Evolutionary conservation across 2,888 invertebrate genomes (phyloP), one percentile per base, ranked within the genome.

Genomic region (Drosophila siamana): DNA sequence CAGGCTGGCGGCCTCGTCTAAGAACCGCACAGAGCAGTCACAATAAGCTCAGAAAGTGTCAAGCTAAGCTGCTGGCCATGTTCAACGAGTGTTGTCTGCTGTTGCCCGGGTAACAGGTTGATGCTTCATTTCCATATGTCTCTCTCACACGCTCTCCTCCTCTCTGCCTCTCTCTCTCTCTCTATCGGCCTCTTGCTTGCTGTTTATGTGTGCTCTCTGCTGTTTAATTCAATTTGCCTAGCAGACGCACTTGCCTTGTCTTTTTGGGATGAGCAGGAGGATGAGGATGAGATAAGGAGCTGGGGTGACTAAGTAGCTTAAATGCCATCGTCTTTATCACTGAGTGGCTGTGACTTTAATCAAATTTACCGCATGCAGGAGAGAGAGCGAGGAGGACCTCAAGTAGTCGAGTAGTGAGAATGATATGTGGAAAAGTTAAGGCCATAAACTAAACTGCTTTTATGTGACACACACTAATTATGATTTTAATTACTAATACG

Each of bases 401-500:
- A 11, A 4, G 4, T 8, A 30, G 19, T 4, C n/a, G 19, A 43
- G 41, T 22, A 8, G 22, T 19, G 11, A 11, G 11, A 19, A 11
- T 36, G 26, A 41, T 43, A 38, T 13, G 52, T 55, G 33, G 16
- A 47, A 52, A 56, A 54, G 51, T 54, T 44, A 9, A 46, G 63
- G 61, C 11, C 55, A 55, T 40, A 63, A 67, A 67, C 55, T 67
- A 54, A 64, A 72, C 48, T 54, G 72, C 74, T 76, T 65, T 71
- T 50, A 70, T 72, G 68, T 55, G 61, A 48, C 54, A 59, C 22
- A 56, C 47, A 65, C 50, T 63, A 75, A 78, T 78, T 76, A 78
- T 78, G 67, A 68, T 59, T 73, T 78, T 73, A 79, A 79, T 75
- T 78, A 63, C 56, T 66, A 59, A 78, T 76, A 78, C 76, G 73